A percentile compares a stretch with the other conserved stretches of the same genome.
phyloP scores from a whole-genome alignment of 1,140 invertebrate species.

The Caenorhabditis brenneri region DNA sequence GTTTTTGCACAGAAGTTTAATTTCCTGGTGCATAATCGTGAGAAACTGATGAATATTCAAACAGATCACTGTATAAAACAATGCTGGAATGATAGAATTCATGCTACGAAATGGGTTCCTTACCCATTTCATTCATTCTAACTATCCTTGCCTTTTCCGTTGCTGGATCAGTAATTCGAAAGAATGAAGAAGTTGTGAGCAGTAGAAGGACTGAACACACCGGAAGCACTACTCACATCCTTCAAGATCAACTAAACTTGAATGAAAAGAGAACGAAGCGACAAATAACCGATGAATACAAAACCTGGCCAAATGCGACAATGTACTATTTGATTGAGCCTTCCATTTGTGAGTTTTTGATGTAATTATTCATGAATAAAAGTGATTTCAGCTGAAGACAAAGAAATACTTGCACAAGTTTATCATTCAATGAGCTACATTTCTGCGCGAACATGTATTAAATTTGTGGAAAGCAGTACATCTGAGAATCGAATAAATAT shows the following conservation, averaged over 20 bases:
- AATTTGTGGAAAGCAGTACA: background rate
- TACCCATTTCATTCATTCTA: background rate
- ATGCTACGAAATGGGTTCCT: background rate
- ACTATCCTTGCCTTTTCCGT: background rate
- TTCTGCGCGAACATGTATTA: background rate
- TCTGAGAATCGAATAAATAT: background rate
- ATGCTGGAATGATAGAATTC: background rate
- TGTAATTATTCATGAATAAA: background rate
- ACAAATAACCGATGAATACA: too few relatives aligned
- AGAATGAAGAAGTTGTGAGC: too few relatives aligned
- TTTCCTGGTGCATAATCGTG: background rate
- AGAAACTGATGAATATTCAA: background rate
- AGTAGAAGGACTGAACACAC: too few relatives aligned
- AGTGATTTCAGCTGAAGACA: background rate
- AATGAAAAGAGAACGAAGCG: too few relatives aligned
- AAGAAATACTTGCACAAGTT: background rate
- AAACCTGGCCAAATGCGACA: background rate
- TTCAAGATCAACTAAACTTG: too few relatives aligned
- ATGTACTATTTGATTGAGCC: background rate
- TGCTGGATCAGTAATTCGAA: background rate
- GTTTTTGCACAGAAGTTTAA: background rate
- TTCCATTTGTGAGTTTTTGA: background rate
- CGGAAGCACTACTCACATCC: too few relatives aligned
- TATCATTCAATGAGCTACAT: too few relatives aligned
- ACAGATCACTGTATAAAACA: background rate